A percentile compares a stretch with the other conserved stretches of the same genome.
Evolutionary conservation across 2,888 invertebrate genomes (phyloP).

Genomic region (Caenorhabditis auriculariae): DNA sequence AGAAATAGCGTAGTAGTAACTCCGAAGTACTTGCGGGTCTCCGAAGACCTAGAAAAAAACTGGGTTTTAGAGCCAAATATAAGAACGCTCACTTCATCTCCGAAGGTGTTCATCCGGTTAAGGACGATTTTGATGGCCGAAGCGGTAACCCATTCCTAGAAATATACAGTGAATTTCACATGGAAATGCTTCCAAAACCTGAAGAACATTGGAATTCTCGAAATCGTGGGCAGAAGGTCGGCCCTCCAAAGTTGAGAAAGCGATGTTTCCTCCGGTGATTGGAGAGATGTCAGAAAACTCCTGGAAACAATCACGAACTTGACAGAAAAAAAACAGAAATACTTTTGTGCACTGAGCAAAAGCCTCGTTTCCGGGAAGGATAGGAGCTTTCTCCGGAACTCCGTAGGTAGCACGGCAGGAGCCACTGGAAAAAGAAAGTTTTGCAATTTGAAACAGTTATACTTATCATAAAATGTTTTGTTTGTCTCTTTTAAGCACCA

Average conservation of each 20-base stretch:
- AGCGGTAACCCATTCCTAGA: slow-evolving; percentile 90
- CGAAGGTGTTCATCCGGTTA: slow-evolving; percentile 92
- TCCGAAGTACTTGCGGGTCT: slow-evolving; percentile 77
- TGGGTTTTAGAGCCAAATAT: slow-evolving; percentile 66
- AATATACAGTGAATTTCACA: background rate
- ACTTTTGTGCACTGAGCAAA: slow-evolving; percentile 88
- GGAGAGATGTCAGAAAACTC: slow-evolving; percentile 97
- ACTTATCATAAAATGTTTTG: too few species aligned
- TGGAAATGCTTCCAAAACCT: slow-evolving; percentile 71
- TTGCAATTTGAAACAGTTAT: too few species aligned
- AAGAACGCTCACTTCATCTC: too few species aligned
- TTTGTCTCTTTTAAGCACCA: background rate
- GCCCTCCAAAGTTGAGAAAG: slow-evolving; percentile 66
- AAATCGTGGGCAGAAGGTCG: slow-evolving; percentile 89
- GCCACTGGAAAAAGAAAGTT: slow-evolving; percentile 66
- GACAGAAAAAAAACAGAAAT: background rate
- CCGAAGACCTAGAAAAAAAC: slow-evolving; percentile 64
- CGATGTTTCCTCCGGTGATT: slow-evolving; percentile 80
- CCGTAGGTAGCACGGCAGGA: slow-evolving; percentile 89
- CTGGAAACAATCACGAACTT: slow-evolving; percentile 7
- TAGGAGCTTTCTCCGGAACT: slow-evolving; percentile 76
- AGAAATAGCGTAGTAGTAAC: slow-evolving; percentile 89
- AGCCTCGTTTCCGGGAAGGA: slow-evolving; percentile 80
- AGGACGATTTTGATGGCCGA: slow-evolving; percentile 87
- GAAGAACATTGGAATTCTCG: slow-evolving; percentile 83